A percentile compares a stretch with the other conserved stretches of the same genome.
These are phyloP conservation scores for Eptesicus fuscus DNA, from an alignment of 2,113 vertebrate species.

Conservation along the genomic window DNA sequence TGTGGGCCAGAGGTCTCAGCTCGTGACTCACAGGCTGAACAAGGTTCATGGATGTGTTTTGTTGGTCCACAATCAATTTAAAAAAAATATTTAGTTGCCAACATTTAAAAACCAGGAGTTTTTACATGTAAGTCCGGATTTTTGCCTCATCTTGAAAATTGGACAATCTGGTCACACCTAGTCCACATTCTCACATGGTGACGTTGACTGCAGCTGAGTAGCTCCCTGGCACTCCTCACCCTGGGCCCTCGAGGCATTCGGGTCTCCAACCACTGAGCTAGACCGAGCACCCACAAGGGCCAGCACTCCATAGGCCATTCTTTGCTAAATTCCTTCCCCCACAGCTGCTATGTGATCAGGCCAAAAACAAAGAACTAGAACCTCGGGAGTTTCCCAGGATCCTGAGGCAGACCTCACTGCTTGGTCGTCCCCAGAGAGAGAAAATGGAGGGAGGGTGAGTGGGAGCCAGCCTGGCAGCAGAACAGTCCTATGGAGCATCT, in stretches of 20 bases:
- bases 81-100: neutral
- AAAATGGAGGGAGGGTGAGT: slow-evolving; percentile 47
- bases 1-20: neutral
- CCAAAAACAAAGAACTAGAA: neutral
- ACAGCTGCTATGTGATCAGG: neutral
- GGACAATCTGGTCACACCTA: neutral
- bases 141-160: neutral
- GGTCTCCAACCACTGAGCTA: neutral
- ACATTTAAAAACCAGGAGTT: neutral
- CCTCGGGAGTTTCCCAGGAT: neutral
- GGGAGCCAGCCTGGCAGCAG: neutral
- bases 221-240: neutral
- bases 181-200: neutral
- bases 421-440: neutral
- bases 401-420: neutral
- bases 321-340: neutral
- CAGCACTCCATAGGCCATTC: neutral
- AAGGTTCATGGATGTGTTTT: neutral
- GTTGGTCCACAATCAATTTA: neutral
- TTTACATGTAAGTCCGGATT: neutral
- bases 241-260: neutral
- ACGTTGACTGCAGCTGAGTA: neutral
- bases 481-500: neutral
- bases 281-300: neutral
- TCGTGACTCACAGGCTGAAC: neutral